Base-by-base conservation (phyloP, 1,140 invertebrate species). In the Doryteuthis pealeii region DNA sequence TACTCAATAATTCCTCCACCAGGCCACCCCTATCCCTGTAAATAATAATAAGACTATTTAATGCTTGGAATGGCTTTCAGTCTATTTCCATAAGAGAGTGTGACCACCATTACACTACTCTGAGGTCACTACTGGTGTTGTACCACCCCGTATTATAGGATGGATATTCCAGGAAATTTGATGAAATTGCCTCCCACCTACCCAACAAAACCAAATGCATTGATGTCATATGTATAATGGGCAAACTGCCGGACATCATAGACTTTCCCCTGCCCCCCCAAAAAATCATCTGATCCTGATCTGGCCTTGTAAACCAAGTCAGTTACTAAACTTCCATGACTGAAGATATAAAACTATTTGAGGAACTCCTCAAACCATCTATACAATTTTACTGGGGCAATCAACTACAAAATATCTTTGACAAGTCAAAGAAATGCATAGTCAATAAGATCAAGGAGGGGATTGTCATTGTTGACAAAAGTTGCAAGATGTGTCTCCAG, bases 41-140 rank as follows among this genome's bases (percentile, higher is more conserved):
- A 32, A 70, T 18, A 67, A n/a, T 33, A 70, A 70, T 22, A 77
- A 77, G 31, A 77, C 76, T 75, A 1, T 74, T 67, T 0, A 73
- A 80, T 69, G 77, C 75, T 32, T 80, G 79, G 79, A 78, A 78
- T 72, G 74, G 77, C 31, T 78, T 76, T 62, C 74, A 76, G 69
- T 75, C 71, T 18, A 66, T 81, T 15, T 68, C 79, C 10, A 35
- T 82, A 0, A 43, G 72, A 12, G 74, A 76, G 32, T 62, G 76
- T 5, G 79, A 82, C 68, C 70, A 72, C 18, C 74, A 78, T 26
- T 62, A 78, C n/a, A 78, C 76, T 1, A 3, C 79, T 77, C 30
- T 82, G 79, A 80, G 82, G 78, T 5, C 49, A 79, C 0, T 80
- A 80, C 54, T 69, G 80, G 43, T 79, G 78, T 76, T 74, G n/a